Percentiles rank a stretch among this genome's conserved stretches.
phyloP scores from a whole-genome alignment of 2,113 vertebrate genomes.

The Psammodynastes pulverulentus region DNA sequence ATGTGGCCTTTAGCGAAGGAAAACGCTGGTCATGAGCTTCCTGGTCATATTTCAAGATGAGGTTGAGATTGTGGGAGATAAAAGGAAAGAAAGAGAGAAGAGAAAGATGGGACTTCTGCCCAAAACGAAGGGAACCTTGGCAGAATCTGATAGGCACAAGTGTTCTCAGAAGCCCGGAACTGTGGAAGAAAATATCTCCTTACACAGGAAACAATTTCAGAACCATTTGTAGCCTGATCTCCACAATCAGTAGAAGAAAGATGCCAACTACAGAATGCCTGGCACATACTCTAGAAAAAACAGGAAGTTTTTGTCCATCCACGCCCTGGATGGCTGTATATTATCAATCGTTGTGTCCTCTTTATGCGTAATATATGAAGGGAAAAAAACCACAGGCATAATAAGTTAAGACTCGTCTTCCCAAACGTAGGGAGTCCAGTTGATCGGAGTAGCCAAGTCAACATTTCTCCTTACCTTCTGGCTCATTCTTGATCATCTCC shows the following conservation, averaged over 20 bases:
- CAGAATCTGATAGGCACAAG: neutral
- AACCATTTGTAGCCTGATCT: neutral
- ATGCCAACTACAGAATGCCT: neutral
- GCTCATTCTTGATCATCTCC: constrained; percentile 97
- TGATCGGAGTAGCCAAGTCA: neutral
- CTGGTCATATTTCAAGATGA: neutral
- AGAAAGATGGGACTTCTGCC: neutral
- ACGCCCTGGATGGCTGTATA: neutral
- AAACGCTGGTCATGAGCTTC: neutral
- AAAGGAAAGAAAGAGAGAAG: neutral
- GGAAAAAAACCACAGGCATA: neutral
- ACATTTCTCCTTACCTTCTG: constrained; percentile 83
- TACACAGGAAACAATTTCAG: neutral
- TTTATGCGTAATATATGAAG: neutral
- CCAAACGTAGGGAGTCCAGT: neutral
- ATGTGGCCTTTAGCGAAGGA: neutral
- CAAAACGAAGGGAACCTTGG: neutral
- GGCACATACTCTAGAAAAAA: neutral
- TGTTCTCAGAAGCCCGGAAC: neutral
- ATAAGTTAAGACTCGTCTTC: neutral
- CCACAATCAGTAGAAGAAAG: neutral
- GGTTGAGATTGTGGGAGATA: neutral
- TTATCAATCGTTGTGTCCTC: neutral
- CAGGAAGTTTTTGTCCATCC: neutral
- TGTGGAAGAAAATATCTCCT: neutral